These are phyloP conservation scores for Dromaius novaehollandiae DNA, from an alignment of 2,113 vertebrate species.

Conservation along the genomic window DNA sequence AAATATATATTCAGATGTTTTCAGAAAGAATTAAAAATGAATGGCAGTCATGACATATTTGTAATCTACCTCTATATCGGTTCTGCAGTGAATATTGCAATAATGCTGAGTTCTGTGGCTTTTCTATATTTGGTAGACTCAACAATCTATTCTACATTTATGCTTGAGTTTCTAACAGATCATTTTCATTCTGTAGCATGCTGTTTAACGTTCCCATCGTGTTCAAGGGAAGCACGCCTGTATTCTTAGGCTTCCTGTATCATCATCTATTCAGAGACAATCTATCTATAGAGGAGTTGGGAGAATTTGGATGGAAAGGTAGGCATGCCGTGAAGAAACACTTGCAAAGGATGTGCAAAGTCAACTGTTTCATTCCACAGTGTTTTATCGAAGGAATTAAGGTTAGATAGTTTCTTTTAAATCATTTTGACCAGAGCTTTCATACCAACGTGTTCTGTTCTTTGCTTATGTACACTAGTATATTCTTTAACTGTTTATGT, in stretches of 20 bases:
- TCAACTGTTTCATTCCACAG: background rate
- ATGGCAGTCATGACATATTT: background rate
- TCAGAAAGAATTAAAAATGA: background rate
- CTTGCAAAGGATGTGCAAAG: background rate
- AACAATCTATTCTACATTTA: conserved; percentile 30
- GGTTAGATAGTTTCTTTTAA: background rate
- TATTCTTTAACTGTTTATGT: background rate
- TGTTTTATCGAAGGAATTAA: background rate
- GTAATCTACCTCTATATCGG: background rate
- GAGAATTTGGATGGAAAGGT: background rate
- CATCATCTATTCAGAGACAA: background rate
- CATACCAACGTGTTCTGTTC: background rate
- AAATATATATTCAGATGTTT: background rate
- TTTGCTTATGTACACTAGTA: background rate
- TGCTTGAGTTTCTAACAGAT: conserved; percentile 36
- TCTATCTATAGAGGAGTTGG: background rate
- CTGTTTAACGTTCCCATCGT: background rate
- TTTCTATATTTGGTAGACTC: background rate
- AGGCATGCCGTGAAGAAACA: background rate
- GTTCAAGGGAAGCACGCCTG: background rate
- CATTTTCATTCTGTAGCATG: conserved; percentile 1
- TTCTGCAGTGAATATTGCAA: background rate
- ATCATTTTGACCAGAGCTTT: background rate
- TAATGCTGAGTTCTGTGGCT: background rate
- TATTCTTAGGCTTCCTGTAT: conserved; percentile 16